Conservation (phyloP, 1,140 invertebrate species). For the Fragariocoptes setiger region DNA sequence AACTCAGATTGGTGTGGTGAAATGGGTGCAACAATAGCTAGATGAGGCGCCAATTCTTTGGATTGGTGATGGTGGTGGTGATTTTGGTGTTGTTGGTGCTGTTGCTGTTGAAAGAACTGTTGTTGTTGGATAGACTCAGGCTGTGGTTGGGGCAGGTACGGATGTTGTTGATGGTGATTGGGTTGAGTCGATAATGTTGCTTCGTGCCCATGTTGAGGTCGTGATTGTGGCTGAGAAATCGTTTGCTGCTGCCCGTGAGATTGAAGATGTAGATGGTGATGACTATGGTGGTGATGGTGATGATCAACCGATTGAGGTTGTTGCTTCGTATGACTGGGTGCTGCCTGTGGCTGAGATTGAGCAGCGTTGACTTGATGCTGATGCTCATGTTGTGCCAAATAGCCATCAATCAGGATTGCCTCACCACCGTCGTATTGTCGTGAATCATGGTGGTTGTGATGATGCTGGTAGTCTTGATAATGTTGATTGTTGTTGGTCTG, state of each 20-base stretch:
- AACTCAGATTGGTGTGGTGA: background rate
- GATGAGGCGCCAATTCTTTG: background rate
- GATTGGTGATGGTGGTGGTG: background rate
- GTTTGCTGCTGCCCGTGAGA: background rate
- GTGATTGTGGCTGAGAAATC: background rate
- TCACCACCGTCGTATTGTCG: background rate
- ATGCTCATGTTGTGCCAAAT: background rate
- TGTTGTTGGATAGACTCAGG: background rate
- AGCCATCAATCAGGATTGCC: background rate
- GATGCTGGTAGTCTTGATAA: background rate
- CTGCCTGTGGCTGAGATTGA: too few species aligned
- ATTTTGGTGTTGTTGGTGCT: background rate
- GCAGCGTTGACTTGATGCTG: too few species aligned
- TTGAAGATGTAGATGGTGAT: background rate
- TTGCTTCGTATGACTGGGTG: too few species aligned
- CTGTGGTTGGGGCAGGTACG: background rate
- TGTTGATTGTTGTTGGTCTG: too few species aligned
- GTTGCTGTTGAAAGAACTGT: background rate
- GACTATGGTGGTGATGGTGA: background rate
- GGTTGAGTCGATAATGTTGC: background rate
- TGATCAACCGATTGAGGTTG: too few species aligned
- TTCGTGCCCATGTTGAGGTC: background rate
- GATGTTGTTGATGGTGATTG: background rate
- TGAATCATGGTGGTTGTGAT: background rate
- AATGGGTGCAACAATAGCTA: background rate